Base-by-base conservation (phyloP, 2,113 vertebrate genomes). In the Gasterosteus aculeatus region DNA sequence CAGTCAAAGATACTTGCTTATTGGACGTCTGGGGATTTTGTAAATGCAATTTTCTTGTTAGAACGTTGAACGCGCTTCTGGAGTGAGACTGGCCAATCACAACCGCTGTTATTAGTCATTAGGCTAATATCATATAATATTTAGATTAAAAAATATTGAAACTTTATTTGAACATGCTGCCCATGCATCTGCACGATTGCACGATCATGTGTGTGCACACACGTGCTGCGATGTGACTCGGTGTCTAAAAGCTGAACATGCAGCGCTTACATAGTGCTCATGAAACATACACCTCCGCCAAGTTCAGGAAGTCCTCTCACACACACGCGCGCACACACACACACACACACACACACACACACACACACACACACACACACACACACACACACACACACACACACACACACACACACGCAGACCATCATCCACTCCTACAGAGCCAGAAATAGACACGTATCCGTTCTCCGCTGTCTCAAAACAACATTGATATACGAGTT, bases 401-500 rank as follows among this genome's bases (percentile, higher is more conserved):
- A 54, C 68, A 53, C 31, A 74, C 63, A 54, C 31, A 54, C 69
- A 38, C 65, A 41, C 33, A 53, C 10, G 35, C 7, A 19, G n/a
- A 62, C 81, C 62, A 78, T 81, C 87, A 47, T 72, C 78, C 82
- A 80, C 89, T 83, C 86, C 88, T 69, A 86, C 92, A 47, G 77
- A 64, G 71, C 68, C 85, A 83, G 78, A 81, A 93, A 93, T 92
- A 93, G 85, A 53, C 74, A 59, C 3, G 15, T 67, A 82, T 86
- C 77, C 85, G 75, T 77, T 82, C 88, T 77, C 75, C 15, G 33
- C 69, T 70, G 84, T 90, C 90, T 86, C 82, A 80, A 77, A 70
- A 46, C 84, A 58, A 33, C 90, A 90, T 89, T 90, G 91, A 92
- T 92, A 69, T 89, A 89, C 35, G 77, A 90, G 91, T 92, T 92